Evolutionary conservation across 1,140 invertebrate genomes (phyloP), one percentile per base, ranked within the genome.

Genomic region (Hypothenemus hampei): DNA sequence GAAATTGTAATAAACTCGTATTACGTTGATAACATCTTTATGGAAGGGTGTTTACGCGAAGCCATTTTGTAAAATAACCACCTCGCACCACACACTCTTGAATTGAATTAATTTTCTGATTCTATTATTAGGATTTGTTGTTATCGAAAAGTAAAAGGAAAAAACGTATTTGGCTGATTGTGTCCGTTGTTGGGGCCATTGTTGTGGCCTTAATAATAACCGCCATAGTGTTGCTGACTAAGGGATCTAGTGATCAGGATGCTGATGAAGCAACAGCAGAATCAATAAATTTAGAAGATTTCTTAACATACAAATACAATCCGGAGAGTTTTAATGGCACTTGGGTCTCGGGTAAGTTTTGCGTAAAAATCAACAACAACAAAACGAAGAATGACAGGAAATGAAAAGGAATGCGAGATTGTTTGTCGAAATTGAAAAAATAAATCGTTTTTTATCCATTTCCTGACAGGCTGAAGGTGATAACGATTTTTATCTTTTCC

Each of bases 281-380:
- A 15, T 44, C 66, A 4, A 23, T 58, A 33, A 60, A 59, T 19
- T 65, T 80, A 54, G 72, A 78, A 48, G 72, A 76, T 61, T 64
- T 77, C 33, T 57, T 80, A 5, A 63, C 57, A 1, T 74, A 74
- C 16, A 66, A 67, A 50, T 69, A 77, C n/a, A 68, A 66, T 45
- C 66, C 77, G 0, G 70, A 68, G 31, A 62, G 69, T 8, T 78
- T 78, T 52, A 79, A 79, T 61, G 77, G 72, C 37, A 77, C 74
- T 22, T 79, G 77, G 77, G 68, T 76, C 37, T 72, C 72, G 48
- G 74, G 72, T 65, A 69, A 60, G 10, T 15, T 29, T 29, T 29
- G n/a, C 26, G n/a, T n/a, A 31, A 31, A 31, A 31, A 31, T 31
- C 13, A 31, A 13, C 26, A 3, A n/a, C n/a, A n/a, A n/a, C n/a